phyloP scores from a whole-genome alignment of 2,888 invertebrate species.

The Acanthoscelides obtectus region DNA sequence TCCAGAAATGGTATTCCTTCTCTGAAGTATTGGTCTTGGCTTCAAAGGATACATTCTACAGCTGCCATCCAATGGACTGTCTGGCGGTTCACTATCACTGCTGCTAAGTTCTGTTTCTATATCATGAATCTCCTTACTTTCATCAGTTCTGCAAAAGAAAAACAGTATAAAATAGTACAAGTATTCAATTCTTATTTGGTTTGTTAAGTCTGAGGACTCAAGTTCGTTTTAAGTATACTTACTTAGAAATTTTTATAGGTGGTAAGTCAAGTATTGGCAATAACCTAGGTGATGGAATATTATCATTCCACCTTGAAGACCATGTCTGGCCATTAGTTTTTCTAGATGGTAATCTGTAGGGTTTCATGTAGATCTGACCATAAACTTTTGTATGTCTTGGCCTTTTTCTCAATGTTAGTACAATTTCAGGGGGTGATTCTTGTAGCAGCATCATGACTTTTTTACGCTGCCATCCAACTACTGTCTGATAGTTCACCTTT shows the following conservation, averaged over 20 bases:
- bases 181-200: no score
- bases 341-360: conserved; percentile 67
- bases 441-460: conserved; percentile 69
- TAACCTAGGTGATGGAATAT: conserved; percentile 63
- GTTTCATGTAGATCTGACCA: conserved; percentile 69
- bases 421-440: conserved; percentile 75
- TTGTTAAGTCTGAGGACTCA: no score
- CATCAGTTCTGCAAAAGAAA: conserved; percentile 21
- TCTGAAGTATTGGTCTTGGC: conserved; percentile 69
- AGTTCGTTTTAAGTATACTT: conserved; percentile 31
- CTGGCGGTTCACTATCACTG: conserved; percentile 55
- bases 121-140: conserved; percentile 20
- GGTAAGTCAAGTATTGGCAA: conserved; percentile 57
- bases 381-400: conserved; percentile 78
- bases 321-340: conserved; percentile 58
- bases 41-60: conserved; percentile 68
- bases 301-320: conserved; percentile 60
- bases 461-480: conserved; percentile 78
- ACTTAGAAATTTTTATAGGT: conserved; percentile 56
- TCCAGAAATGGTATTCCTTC: conserved; percentile 86
- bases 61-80: conserved; percentile 46
- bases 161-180: no score
- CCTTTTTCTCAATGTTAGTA: conserved; percentile 75
- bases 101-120: conserved; percentile 41
- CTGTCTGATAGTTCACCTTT: conserved; percentile 66